A percentile compares a stretch with the other conserved stretches of the same genome.
Evolutionary conservation across 2,113 vertebrate genomes (phyloP).

Genomic region (Zosterops hypoxanthus): DNA sequence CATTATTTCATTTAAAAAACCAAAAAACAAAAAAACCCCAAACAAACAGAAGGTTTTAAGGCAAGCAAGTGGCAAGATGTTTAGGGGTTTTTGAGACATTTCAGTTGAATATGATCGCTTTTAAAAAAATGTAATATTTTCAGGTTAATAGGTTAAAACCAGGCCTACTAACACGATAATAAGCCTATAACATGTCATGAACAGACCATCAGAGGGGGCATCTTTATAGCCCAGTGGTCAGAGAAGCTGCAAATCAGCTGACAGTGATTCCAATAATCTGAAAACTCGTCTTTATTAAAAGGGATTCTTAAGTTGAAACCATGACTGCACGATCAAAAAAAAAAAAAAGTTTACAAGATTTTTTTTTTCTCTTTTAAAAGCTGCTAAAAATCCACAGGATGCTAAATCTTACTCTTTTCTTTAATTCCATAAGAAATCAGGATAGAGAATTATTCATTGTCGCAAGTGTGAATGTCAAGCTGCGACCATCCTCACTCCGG

Average conservation of each 20-base stretch:
- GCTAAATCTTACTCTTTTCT: not conserved
- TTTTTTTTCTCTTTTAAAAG: not conserved
- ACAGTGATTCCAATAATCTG: not conserved
- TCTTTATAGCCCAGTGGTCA: not conserved
- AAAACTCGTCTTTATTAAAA: not conserved
- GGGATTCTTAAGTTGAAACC: not conserved
- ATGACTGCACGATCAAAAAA: not conserved
- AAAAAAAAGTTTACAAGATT: fast-evolving
- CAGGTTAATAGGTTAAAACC: not conserved
- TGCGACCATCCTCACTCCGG: not conserved
- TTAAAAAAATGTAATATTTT: not conserved
- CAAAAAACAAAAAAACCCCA: no score
- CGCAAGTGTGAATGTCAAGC: not conserved
- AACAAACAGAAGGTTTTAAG: not conserved
- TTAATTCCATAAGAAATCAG: not conserved
- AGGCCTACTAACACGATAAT: not conserved
- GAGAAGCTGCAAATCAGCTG: not conserved
- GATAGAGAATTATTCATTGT: not conserved
- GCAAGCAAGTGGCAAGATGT: not conserved
- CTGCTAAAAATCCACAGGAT: not conserved
- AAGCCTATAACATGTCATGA: not conserved
- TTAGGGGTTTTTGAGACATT: not conserved
- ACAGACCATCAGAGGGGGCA: not conserved
- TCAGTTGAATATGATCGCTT: not conserved
- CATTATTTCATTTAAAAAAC: not conserved